Conservation (phyloP, 2,888 invertebrate species). For the Metacarcinus magister region DNA sequence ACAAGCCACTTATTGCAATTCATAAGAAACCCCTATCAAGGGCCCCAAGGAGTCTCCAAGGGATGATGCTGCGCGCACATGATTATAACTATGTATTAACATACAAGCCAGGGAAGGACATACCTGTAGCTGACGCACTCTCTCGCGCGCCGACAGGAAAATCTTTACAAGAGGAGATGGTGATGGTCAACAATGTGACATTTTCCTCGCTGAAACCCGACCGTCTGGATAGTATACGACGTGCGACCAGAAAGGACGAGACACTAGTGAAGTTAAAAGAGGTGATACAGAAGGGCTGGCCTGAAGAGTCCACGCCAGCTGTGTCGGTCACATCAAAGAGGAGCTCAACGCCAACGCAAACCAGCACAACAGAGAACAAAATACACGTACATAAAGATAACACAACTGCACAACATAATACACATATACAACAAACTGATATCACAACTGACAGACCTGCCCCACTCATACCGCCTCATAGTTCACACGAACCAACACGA, state of each 20-base stretch:
- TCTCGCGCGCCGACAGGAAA: neutral
- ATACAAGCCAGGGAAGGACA: constrained; percentile 40
- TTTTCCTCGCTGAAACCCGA: neutral
- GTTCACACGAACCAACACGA: no score
- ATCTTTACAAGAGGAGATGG: neutral
- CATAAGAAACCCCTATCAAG: neutral
- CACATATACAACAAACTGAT: neutral
- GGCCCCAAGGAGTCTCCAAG: constrained; percentile 20
- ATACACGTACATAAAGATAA: no score
- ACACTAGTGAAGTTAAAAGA: neutral
- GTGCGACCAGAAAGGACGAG: neutral
- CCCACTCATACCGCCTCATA: no score
- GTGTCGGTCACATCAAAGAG: neutral
- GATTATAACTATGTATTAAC: neutral
- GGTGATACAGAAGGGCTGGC: constrained; percentile 37
- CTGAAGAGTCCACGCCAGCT: neutral
- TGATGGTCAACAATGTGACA: neutral
- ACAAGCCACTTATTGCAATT: neutral
- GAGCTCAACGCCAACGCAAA: neutral
- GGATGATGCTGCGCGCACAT: neutral
- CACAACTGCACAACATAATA: no score
- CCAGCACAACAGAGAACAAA: neutral
- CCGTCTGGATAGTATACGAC: constrained; percentile 9
- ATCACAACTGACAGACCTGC: neutral
- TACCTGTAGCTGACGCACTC: neutral